A percentile compares a stretch with the other conserved stretches of the same genome.
phyloP scores from a whole-genome alignment of 2,888 invertebrate genomes.

The Lasioglossum leucozonium region DNA sequence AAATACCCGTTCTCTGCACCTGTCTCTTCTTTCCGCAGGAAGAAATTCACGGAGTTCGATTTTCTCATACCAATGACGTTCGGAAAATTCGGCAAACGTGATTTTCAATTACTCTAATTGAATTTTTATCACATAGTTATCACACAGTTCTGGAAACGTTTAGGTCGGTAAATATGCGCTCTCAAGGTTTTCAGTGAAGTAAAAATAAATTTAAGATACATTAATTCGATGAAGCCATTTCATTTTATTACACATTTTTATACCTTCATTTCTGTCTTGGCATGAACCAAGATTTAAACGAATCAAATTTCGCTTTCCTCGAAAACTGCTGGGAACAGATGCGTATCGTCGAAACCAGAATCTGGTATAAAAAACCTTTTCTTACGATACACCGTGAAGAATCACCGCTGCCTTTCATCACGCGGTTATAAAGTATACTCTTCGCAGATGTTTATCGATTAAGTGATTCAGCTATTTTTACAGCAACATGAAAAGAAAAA shows the following conservation, averaged over 20 bases:
- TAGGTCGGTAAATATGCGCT: background rate
- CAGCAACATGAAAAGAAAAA: background rate
- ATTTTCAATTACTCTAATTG: background rate
- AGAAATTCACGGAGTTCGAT: background rate
- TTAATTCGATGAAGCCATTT: background rate
- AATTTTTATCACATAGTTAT: no score
- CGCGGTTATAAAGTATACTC: background rate
- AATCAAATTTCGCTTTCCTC: background rate
- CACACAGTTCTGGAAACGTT: background rate
- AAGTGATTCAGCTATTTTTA: background rate
- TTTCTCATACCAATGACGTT: background rate
- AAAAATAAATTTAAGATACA: background rate
- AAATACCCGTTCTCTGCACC: slow-evolving; percentile 3
- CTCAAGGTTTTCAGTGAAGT: background rate
- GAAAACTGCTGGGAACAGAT: no score
- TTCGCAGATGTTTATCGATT: background rate
- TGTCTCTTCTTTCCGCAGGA: background rate
- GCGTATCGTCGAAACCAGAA: background rate
- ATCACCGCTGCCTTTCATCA: background rate
- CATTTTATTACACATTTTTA: background rate
- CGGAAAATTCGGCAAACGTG: no score
- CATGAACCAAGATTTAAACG: background rate
- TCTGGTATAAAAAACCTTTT: background rate
- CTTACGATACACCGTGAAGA: background rate
- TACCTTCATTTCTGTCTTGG: background rate